Evolutionary conservation across 2,113 vertebrate genomes (phyloP).

Genomic region (Zeus faber): DNA sequence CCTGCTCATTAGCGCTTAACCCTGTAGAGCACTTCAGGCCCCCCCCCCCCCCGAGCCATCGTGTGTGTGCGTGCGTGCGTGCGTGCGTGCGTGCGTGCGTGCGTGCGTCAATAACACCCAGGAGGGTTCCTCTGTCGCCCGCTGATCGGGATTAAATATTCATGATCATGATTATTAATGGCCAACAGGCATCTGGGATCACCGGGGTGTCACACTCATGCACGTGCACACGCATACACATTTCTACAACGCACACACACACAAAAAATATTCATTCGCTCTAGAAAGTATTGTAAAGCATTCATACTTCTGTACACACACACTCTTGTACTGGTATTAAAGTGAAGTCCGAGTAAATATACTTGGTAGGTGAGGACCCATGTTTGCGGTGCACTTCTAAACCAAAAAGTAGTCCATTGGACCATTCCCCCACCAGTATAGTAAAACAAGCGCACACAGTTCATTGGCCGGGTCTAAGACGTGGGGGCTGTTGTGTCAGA

Average conservation of each 20-base stretch:
- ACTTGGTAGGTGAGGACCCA: too few species aligned
- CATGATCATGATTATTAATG: slow-evolving; percentile 78
- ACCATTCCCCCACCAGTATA: too few species aligned
- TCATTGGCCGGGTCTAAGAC: slow-evolving; percentile 4
- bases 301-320: slow-evolving; percentile 7
- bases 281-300: background rate
- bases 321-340: too few species aligned
- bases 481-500: background rate
- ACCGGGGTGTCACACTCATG: slow-evolving; percentile 22
- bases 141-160: slow-evolving; percentile 71
- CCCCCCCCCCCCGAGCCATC: slow-evolving; percentile 37
- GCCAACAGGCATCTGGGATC: slow-evolving; percentile 59
- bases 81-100: slow-evolving; percentile 9
- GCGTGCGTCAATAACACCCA: slow-evolving; percentile 55
- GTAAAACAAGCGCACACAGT: slow-evolving; percentile 8
- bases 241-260: slow-evolving; percentile 9
- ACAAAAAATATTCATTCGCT: background rate
- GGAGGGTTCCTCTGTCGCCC: slow-evolving; percentile 39
- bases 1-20: slow-evolving; percentile 27
- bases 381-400: too few species aligned
- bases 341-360: too few species aligned
- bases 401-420: too few species aligned
- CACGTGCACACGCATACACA: background rate
- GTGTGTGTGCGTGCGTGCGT: slow-evolving; percentile 9
- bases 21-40: slow-evolving; percentile 13